phyloP scores from a whole-genome alignment of 2,113 vertebrate genomes.

The Caranx melampygus region DNA sequence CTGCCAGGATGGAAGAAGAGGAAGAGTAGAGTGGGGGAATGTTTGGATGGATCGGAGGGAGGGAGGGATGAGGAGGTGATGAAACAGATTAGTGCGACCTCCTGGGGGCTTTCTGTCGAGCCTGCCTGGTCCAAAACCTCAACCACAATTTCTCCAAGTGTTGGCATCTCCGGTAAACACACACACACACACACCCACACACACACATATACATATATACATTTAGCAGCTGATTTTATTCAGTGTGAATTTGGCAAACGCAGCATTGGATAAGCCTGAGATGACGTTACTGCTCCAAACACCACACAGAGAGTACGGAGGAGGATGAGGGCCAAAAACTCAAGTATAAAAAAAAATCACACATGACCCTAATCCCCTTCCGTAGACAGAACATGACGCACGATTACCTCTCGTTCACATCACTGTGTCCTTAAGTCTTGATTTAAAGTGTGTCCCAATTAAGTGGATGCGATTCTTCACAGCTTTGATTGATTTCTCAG shows the following conservation, averaged over 20 bases:
- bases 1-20: conserved; percentile 15
- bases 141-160: conserved; percentile 3
- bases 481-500: conserved; percentile 58
- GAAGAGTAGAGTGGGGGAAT: background rate
- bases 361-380: no score
- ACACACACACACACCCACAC: background rate
- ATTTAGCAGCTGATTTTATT: conserved; percentile 33
- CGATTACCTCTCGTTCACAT: background rate
- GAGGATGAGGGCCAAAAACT: no score
- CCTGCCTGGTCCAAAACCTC: background rate
- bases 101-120: conserved; percentile 38
- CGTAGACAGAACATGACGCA: conserved; percentile 2
- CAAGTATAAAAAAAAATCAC: no score
- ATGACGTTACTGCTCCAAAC: conserved; percentile 28
- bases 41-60: conserved; percentile 30
- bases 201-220: background rate
- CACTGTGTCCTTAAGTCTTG: conserved; percentile 1
- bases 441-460: conserved; percentile 32
- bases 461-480: conserved; percentile 35
- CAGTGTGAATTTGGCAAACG: conserved; percentile 11
- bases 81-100: conserved; percentile 48
- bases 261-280: conserved; percentile 16
- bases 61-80: conserved; percentile 39
- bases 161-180: background rate
- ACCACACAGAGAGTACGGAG: no score